Percentiles rank a stretch among this genome's conserved stretches.
phyloP scores from a whole-genome alignment of 2,797 vertebrate species.

The Spea hammondii region DNA sequence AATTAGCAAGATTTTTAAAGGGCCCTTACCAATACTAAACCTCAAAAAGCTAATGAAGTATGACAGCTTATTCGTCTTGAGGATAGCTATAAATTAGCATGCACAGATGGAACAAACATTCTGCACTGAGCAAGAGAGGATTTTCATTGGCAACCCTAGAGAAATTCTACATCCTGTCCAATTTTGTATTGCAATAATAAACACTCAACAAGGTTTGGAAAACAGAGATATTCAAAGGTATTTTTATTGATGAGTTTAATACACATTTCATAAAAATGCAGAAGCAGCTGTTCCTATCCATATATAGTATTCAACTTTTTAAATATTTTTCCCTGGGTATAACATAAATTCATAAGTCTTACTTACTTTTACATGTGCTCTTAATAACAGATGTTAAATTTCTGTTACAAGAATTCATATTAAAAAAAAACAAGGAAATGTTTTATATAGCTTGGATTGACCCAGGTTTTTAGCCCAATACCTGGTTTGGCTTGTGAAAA shows the following conservation, averaged over 20 bases:
- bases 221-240: slow-evolving; percentile 28
- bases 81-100: slow-evolving; percentile 51
- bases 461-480: no score
- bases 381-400: neutral
- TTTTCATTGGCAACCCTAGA: slow-evolving; percentile 50
- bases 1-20: slow-evolving; percentile 21
- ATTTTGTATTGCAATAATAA: slow-evolving; percentile 24
- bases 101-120: slow-evolving; percentile 45
- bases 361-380: slow-evolving; percentile 5
- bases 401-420: neutral
- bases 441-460: neutral
- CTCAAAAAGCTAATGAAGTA: slow-evolving; percentile 43
- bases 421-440: neutral
- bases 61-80: slow-evolving; percentile 48
- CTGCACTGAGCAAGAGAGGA: slow-evolving; percentile 34
- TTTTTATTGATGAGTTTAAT: slow-evolving; percentile 46
- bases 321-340: slow-evolving; percentile 8
- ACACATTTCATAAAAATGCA: slow-evolving; percentile 32
- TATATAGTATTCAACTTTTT: slow-evolving; percentile 25
- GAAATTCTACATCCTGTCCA: slow-evolving; percentile 39
- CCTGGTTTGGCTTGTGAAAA: no score
- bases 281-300: slow-evolving; percentile 39
- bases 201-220: slow-evolving; percentile 11
- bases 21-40: slow-evolving; percentile 25
- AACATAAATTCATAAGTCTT: slow-evolving; percentile 14